These are phyloP conservation scores for Ictalurus punctatus DNA, from an alignment of 2,113 vertebrate species.

Conservation along the genomic window DNA sequence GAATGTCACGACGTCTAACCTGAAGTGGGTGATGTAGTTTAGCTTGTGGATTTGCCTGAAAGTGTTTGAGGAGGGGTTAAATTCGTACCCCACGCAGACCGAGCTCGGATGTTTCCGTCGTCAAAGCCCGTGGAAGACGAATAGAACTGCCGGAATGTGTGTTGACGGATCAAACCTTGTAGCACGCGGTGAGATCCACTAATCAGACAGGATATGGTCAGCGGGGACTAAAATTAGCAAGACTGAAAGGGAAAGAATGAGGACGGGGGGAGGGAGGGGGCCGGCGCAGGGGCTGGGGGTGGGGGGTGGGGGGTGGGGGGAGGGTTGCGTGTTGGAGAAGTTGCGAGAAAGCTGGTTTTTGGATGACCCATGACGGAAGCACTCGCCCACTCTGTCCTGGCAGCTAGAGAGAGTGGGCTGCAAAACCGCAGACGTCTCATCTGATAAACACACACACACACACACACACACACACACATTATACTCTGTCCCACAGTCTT, in stretches of 20 bases:
- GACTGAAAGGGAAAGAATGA: slow-evolving; percentile 16
- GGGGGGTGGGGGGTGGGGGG: background rate
- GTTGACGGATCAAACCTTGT: background rate
- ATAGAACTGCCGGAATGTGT: background rate
- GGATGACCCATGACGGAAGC: slow-evolving; percentile 50
- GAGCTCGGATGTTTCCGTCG: too few relatives aligned
- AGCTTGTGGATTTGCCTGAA: background rate
- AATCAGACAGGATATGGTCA: slow-evolving; percentile 32
- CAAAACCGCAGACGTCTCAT: slow-evolving; percentile 3
- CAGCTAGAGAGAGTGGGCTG: slow-evolving; percentile 39
- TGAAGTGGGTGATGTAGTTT: background rate
- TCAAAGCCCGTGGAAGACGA: background rate
- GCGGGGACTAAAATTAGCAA: slow-evolving; percentile 44
- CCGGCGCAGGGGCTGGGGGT: background rate
- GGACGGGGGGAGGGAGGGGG: background rate
- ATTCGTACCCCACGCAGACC: background rate
- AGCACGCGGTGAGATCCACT: background rate
- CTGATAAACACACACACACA: slow-evolving; percentile 18
- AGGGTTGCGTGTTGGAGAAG: background rate
- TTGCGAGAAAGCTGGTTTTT: slow-evolving; percentile 32
- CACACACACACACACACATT: background rate
- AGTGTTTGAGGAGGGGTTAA: background rate
- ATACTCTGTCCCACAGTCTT: background rate
- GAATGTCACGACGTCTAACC: background rate
- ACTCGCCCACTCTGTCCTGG: slow-evolving; percentile 40